phyloP scores from a whole-genome alignment of 2,888 invertebrate species.

The Elysia crispata region DNA sequence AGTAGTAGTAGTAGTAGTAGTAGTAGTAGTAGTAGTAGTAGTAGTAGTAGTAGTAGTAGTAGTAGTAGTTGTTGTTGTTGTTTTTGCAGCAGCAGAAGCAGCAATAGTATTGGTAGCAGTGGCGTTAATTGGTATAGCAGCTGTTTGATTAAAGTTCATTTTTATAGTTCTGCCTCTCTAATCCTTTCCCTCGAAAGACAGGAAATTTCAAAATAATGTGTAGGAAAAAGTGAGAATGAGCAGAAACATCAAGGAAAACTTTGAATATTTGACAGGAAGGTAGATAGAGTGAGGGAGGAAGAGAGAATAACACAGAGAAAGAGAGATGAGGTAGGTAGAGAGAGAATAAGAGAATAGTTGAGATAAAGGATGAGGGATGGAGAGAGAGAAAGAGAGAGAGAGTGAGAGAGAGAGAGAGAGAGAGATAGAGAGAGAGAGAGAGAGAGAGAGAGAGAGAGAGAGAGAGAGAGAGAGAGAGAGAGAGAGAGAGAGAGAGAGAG shows the following conservation, averaged over 20 bases:
- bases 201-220: too few relatives aligned
- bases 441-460: constrained; percentile 31
- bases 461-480: constrained; percentile 24
- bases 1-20: neutral
- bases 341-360: neutral
- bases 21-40: neutral
- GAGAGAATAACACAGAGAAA: neutral
- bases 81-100: too few relatives aligned
- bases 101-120: neutral
- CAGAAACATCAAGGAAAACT: too few relatives aligned
- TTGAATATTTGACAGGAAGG: too few relatives aligned
- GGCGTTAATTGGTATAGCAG: too few relatives aligned
- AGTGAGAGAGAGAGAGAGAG: constrained; percentile 24
- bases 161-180: too few relatives aligned
- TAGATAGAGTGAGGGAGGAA: neutral
- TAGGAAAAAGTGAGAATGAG: too few relatives aligned
- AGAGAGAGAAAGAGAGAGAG: constrained; percentile 16
- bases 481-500: neutral
- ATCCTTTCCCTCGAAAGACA: too few relatives aligned
- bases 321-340: neutral
- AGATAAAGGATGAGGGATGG: neutral
- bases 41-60: neutral
- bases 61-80: too few relatives aligned
- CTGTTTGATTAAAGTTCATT: too few relatives aligned
- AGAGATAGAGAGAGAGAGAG: constrained; percentile 23